Conservation (phyloP, 1,140 invertebrate species). For the Zaprionus vittiger region DNA sequence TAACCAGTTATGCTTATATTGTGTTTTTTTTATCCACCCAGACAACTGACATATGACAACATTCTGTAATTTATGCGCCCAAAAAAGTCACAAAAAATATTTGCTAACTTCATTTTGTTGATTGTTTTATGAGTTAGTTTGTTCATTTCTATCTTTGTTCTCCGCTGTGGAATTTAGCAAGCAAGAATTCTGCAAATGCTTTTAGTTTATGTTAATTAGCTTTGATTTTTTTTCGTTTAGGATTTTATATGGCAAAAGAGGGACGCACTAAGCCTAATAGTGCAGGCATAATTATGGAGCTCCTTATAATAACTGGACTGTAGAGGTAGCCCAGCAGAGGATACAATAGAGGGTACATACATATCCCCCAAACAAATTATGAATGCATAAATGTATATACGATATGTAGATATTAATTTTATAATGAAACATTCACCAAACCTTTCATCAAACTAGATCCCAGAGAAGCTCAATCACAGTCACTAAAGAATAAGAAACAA, state of each 20-base stretch:
- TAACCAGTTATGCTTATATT: conserved; percentile 33
- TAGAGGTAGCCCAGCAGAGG: too few species aligned
- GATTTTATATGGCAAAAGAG: too few species aligned
- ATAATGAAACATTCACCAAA: too few species aligned
- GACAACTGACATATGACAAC: conserved; percentile 29
- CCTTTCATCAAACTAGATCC: neutral
- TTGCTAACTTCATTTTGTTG: conserved; percentile 28
- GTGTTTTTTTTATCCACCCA: conserved; percentile 3
- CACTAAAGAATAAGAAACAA: neutral
- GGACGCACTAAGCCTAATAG: too few species aligned
- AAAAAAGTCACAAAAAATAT: conserved; percentile 24
- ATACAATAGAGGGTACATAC: too few species aligned
- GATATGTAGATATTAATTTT: too few species aligned
- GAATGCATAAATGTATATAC: too few species aligned
- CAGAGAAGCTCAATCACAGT: neutral
- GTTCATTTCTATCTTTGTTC: conserved; percentile 19
- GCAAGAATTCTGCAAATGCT: neutral
- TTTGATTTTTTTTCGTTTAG: too few species aligned
- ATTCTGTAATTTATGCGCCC: conserved; percentile 45
- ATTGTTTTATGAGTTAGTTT: conserved; percentile 14
- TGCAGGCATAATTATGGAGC: too few species aligned
- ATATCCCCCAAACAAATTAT: too few species aligned
- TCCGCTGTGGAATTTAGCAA: conserved; percentile 19
- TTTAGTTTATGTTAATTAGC: too few species aligned
- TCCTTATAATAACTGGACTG: too few species aligned